Evolutionary conservation across 2,113 vertebrate genomes (phyloP), one percentile per base, ranked within the genome.

Genomic region (Tylochromis polylepis): DNA sequence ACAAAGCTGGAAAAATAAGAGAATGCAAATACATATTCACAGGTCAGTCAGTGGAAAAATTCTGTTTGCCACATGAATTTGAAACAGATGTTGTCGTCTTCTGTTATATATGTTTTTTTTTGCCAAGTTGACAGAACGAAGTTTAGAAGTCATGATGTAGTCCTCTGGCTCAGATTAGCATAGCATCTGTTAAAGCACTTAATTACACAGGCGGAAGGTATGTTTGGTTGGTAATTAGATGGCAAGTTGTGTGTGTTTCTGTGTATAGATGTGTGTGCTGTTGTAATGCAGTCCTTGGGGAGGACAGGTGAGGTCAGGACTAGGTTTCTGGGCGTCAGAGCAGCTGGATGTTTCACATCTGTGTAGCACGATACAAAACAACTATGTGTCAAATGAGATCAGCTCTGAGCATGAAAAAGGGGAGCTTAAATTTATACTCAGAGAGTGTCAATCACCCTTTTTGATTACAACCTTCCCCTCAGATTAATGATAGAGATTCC

Each of bases 291-390:
- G 79, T 80, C 89, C 83, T 67, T 38, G 46, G 91, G 91, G 88
- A 91, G 85, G 86, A 89, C 79, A 85, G 85, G 88, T 85, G 87
- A 91, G 92, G 91, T 93, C 92, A 86, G 75, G 43, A 87, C 88
- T 58, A 78, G 65, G 86, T 67, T 77, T 81, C 43, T 20, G 79
- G 65, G 86, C 6, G 4, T 49, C 70, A 60, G 62, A 92, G 79
- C 94, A 94, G 91, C 93, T 93, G 90, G 93, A 92, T 88, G 89
- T 70, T 85, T 86, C 90, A 91, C 94, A 93, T 92, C 87, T 95
- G 89, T 80, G 87, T 78, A n/a, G 56, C 55, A 38, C 22, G 41
- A 38, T 82, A 83, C 86, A 89, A 85, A 91, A 91, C 87, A 91
- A 86, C 53, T 81, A 62, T 31, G 72, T 43, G 56, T 72, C 41